Conservation (phyloP, 2,888 invertebrate genomes). For the Athetis lepigone region DNA sequence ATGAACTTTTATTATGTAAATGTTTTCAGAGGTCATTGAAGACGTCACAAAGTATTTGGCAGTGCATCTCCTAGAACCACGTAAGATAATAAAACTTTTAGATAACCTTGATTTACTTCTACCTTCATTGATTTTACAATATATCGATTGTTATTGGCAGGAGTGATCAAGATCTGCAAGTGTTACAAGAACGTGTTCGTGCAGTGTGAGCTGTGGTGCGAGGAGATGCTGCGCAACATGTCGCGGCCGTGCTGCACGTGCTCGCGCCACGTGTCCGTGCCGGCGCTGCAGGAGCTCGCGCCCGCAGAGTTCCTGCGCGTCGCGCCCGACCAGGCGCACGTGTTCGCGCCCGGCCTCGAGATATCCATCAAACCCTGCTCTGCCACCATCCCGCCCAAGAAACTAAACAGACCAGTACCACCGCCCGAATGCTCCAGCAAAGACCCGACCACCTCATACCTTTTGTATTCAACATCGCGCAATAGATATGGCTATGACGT, state of each 20-base stretch:
- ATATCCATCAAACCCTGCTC: slow-evolving; percentile 76
- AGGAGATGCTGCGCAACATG: slow-evolving; percentile 81
- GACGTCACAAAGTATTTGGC: slow-evolving; percentile 81
- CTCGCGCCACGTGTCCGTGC: slow-evolving; percentile 77
- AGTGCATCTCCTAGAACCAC: slow-evolving; percentile 78
- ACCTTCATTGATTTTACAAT: slow-evolving; percentile 1
- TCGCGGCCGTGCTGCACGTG: slow-evolving; percentile 81
- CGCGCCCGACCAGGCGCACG: slow-evolving; percentile 64
- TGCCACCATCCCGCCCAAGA: slow-evolving; percentile 38
- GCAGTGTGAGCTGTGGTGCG: slow-evolving; percentile 86
- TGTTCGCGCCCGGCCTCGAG: slow-evolving; percentile 71
- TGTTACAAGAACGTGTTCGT: slow-evolving; percentile 86
- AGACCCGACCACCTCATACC: slow-evolving; percentile 69
- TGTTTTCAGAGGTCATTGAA: slow-evolving; percentile 80
- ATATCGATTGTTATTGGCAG: slow-evolving; percentile 62
- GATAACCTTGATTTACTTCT: too few relatives aligned
- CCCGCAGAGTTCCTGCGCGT: slow-evolving; percentile 62
- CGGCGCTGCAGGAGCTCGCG: slow-evolving; percentile 72
- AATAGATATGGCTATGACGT: slow-evolving; percentile 22
- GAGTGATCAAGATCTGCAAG: slow-evolving; percentile 81
- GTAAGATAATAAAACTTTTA: slow-evolving; percentile 69
- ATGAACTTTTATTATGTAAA: not conserved
- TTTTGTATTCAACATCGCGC: slow-evolving; percentile 69
- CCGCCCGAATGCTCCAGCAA: slow-evolving; percentile 64
- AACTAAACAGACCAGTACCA: slow-evolving; percentile 42